Base-by-base conservation (phyloP, 2,113 vertebrate genomes). In the Zosterops hypoxanthus region DNA sequence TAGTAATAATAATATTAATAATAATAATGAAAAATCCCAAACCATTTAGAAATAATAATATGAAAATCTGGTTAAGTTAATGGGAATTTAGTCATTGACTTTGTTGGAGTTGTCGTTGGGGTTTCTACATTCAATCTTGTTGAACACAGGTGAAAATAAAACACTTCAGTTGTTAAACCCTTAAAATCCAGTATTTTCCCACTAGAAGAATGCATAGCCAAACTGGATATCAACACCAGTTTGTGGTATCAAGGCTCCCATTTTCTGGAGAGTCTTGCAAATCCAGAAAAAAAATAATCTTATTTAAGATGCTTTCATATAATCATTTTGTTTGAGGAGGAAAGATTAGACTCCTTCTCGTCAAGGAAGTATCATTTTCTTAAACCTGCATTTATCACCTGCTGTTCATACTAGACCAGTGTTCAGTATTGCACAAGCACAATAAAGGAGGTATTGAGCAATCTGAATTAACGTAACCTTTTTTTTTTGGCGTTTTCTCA, bases 401-500 rank as follows among this genome's bases (percentile, higher is more conserved):
- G 75, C 80, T 44, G 8, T 44, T 88, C 47, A 84, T 80, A 69
- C 68, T 88, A 77, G 82, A 36, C 52, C 50, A 44, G 28, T 26
- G 52, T 55, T 95, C 60, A 78, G 57, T 88, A 78, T 86, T 89
- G 94, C 77, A 95, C 41, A 96, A 95, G 77, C 60, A 56, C 52
- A 87, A 94, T 89, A 94, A 96, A 94, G 87, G 90, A 91, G 79
- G 33, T 55, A 94, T 65, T 76, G 88, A 97, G 85, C n/a, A 93
- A 88, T 65, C 73, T 70, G 89, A 97, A 95, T 78, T 76, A 93
- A 95, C 72, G 68, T 80, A 92, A 96, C 34, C 21, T 36, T 5
- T 34, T 2, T 21, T 52, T 83, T 61, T 33, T 47, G 47, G 25
- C 79, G 5, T 94, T 87, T 97, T 92, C 80, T 97, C 91, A 92